These are phyloP conservation scores for Corydoras maculifer DNA, from an alignment of 2,113 vertebrate genomes.

Conservation along the genomic window DNA sequence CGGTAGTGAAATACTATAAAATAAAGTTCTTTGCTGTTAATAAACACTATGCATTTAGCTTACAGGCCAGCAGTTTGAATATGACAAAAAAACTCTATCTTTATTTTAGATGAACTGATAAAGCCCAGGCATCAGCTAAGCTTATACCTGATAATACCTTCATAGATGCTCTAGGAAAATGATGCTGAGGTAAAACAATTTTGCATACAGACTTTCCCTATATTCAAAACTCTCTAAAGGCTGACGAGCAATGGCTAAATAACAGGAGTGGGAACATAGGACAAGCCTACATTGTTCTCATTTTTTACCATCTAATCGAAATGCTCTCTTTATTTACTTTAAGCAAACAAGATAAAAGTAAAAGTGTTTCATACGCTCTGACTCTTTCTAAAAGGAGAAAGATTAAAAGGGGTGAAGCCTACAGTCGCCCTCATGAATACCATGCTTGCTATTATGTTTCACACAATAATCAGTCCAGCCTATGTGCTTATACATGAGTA, in stretches of 20 bases:
- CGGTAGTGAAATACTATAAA: too few species aligned
- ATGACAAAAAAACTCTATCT: too few species aligned
- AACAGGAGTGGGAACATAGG: neutral
- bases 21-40: too few species aligned
- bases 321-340: conserved; percentile 1
- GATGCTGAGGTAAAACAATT: neutral
- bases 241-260: neutral
- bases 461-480: neutral
- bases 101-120: too few species aligned
- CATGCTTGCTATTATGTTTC: neutral
- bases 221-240: neutral
- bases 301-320: neutral
- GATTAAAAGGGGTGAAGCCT: neutral
- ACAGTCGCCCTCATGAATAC: neutral
- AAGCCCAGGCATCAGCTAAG: neutral
- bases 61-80: too few species aligned
- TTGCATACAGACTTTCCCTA: conserved; percentile 16
- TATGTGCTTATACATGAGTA: neutral
- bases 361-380: neutral
- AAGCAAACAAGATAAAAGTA: conserved; percentile 14
- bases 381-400: conserved; percentile 1
- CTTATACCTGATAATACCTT: neutral
- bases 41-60: too few species aligned
- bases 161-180: neutral
- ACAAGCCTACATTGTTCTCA: conserved; percentile 15